Evolutionary conservation across 2,797 vertebrate species (phyloP).

Genomic region (Choloepus didactylus): DNA sequence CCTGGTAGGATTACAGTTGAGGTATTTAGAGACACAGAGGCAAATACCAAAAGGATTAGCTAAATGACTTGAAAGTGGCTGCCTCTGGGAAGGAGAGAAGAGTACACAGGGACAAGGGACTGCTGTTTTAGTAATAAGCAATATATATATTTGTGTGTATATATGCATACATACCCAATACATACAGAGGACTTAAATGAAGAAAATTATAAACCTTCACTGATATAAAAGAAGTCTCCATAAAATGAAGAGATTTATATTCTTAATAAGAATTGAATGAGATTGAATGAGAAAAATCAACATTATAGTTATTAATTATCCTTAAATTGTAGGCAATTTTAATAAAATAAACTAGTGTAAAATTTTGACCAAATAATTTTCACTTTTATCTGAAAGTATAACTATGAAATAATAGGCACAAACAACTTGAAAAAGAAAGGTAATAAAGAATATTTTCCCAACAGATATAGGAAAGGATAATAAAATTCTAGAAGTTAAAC

Average conservation of each 20-base stretch:
- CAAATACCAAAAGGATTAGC: not conserved
- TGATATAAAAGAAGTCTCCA: not conserved
- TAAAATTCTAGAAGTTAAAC: not conserved
- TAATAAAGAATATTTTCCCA: not conserved
- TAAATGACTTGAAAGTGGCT: not conserved
- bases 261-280: too few relatives aligned
- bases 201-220: not conserved
- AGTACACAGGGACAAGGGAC: not conserved
- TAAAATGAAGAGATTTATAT: not conserved
- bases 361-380: conserved; percentile 10
- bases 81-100: not conserved
- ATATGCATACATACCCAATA: not conserved
- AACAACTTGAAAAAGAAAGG: not conserved
- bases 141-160: too few relatives aligned
- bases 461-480: not conserved
- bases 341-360: not conserved
- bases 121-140: not conserved
- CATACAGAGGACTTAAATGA: not conserved
- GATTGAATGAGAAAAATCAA: not conserved
- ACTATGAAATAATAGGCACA: not conserved
- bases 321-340: not conserved
- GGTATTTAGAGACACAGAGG: not conserved
- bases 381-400: not conserved
- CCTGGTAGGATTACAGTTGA: not conserved
- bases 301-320: not conserved